Evolutionary conservation across 2,888 invertebrate genomes (phyloP), one percentile per base, ranked within the genome.

Genomic region (Diogma glabrata): DNA sequence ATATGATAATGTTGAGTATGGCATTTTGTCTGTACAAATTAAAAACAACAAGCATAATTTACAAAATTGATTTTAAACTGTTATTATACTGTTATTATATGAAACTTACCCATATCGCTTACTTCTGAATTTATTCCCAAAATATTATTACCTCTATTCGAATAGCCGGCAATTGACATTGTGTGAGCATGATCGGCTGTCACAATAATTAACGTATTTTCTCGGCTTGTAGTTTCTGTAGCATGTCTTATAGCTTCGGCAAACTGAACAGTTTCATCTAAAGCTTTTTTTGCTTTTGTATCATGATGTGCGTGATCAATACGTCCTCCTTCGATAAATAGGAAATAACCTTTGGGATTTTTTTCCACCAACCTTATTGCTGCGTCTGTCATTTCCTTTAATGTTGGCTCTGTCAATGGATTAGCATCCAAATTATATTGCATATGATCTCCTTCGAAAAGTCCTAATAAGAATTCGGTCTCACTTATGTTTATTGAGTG

Each of bases 231-330:
- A 56, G 84, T 60, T 3, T 73, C 64, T 50, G 72, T 63, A 0
- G 87, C 83, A 58, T 68, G 71, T 54, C 74, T 61, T 12, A 87
- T 74, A 1, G 91, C 84, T 57, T 81, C 75, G 26, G 82, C 76
- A 61, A 88, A 81, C 61, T 86, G 84, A 0, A 87, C 73, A 0
- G 87, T 84, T 64, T 92, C 92, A 57, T 84, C 81, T 1, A 92
- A 65, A 0, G 92, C 86, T 26, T 77, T 73, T 30, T 74, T 75
- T 0, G 83, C 83, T 46, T 68, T 67, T 50, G 75, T 81, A 17
- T 75, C 75, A 64, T 91, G 91, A 63, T 87, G 87, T 0, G 81
- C 87, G 57, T 81, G 80, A 66, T 87, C 87, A 56, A 87, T 87
- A 61, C 80, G 73, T 1, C 82, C 82, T 53, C 85, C 82, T 73